Conservation (phyloP, 2,888 invertebrate genomes). For the Xanthostigma xanthostigma region DNA sequence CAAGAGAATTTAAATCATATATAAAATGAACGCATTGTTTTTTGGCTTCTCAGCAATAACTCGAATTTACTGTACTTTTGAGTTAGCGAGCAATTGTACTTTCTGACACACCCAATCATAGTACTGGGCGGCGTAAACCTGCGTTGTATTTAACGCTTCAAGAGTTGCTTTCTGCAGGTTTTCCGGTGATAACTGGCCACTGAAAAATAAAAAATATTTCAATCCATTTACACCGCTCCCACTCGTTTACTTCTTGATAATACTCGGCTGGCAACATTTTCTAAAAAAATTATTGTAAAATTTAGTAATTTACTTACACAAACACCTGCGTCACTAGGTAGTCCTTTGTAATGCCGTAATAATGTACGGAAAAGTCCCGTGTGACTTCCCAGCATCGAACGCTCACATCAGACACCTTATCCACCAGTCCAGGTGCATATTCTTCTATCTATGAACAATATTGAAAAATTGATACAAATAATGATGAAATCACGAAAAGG, state of each 20-base stretch:
- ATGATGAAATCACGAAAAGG: slow-evolving; percentile 11
- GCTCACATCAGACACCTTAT: slow-evolving; percentile 26
- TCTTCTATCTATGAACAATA: slow-evolving; percentile 39
- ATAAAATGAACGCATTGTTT: not conserved
- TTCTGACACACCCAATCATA: slow-evolving; percentile 67
- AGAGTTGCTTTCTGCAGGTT: slow-evolving; percentile 53
- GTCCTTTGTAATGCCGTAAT: slow-evolving; percentile 35
- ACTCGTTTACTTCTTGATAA: too few relatives aligned
- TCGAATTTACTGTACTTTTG: not conserved
- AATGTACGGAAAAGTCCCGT: slow-evolving; percentile 33
- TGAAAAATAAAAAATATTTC: slow-evolving; percentile 27
- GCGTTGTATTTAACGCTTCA: slow-evolving; percentile 50
- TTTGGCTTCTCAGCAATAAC: not conserved
- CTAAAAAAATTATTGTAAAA: too few relatives aligned
- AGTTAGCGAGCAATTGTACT: slow-evolving; percentile 33
- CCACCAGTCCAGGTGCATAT: slow-evolving; percentile 56
- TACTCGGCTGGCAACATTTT: too few relatives aligned
- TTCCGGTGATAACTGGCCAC: slow-evolving; percentile 64
- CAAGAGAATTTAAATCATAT: too few relatives aligned
- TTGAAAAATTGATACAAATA: slow-evolving; percentile 4
- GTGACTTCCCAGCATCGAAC: slow-evolving; percentile 29
- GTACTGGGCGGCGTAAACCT: slow-evolving; percentile 48
- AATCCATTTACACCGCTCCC: not conserved
- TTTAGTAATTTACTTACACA: slow-evolving; percentile 44
- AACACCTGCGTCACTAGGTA: slow-evolving; percentile 62